A percentile compares a stretch with the other conserved stretches of the same genome.
Evolutionary conservation across 2,797 vertebrate genomes (phyloP).

Genomic region (Lepilemur septentrionalis): DNA sequence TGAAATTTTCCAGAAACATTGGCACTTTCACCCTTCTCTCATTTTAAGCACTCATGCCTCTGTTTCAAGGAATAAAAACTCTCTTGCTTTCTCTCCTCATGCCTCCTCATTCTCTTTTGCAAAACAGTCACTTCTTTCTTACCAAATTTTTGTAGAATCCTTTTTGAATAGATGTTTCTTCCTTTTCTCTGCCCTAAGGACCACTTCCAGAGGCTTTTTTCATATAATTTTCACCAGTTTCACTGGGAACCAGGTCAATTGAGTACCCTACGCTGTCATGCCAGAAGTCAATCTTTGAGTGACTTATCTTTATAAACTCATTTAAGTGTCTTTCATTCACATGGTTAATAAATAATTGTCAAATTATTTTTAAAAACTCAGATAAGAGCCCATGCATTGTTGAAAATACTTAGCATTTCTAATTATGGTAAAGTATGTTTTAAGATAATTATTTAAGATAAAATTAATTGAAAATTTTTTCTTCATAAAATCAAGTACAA

Average conservation of each 20-base stretch:
- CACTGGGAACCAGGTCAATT: neutral
- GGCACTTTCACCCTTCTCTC: neutral
- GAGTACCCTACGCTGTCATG: neutral
- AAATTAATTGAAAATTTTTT: neutral
- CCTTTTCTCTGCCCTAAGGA: neutral
- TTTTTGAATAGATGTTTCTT: neutral
- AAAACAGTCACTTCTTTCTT: neutral
- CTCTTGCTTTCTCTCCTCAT: neutral
- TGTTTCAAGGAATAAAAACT: neutral
- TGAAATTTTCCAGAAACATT: neutral
- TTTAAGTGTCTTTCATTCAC: neutral
- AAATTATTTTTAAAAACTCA: neutral
- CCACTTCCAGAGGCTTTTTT: neutral
- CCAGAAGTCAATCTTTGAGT: neutral
- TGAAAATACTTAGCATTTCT: neutral
- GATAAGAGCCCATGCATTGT: too few relatives aligned
- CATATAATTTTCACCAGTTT: neutral
- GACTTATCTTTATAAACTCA: neutral
- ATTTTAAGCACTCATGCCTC: neutral
- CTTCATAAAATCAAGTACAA: neutral
- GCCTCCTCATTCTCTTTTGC: neutral
- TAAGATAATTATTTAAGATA: neutral
- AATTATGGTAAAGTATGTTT: neutral
- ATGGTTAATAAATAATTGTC: neutral
- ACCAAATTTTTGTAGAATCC: neutral